phyloP scores from a whole-genome alignment of 2,797 vertebrate species.

The Semaprochilodus insignis region DNA sequence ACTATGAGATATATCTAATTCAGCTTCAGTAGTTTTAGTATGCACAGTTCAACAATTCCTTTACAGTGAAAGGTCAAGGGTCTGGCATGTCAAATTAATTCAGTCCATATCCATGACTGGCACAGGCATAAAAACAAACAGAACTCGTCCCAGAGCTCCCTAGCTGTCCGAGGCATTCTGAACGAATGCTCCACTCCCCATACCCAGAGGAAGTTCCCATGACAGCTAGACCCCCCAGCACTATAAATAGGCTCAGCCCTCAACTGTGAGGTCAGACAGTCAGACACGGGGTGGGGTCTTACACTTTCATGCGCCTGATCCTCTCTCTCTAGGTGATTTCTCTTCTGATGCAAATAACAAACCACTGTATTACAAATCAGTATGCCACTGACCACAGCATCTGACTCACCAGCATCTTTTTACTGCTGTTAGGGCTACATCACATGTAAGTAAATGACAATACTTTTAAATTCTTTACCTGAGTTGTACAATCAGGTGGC shows the following conservation, averaged over 20 bases:
- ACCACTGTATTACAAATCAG: background rate
- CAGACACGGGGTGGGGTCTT: slow-evolving; percentile 30
- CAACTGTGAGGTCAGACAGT: slow-evolving; percentile 38
- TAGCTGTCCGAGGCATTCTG: slow-evolving; percentile 12
- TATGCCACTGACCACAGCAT: background rate
- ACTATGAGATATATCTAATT: no score
- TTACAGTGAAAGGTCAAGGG: background rate
- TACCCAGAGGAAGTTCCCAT: slow-evolving; percentile 54
- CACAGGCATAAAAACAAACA: slow-evolving; percentile 24
- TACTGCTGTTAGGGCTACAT: background rate
- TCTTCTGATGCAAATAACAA: background rate
- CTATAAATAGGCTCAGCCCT: slow-evolving; percentile 55
- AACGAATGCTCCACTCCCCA: slow-evolving; percentile 13
- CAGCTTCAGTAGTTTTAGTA: background rate
- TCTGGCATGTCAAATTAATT: background rate
- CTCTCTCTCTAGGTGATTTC: background rate
- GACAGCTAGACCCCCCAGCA: slow-evolving; percentile 38
- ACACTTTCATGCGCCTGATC: background rate
- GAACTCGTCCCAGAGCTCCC: slow-evolving; percentile 15
- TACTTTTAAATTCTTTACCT: background rate
- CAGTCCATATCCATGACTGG: background rate
- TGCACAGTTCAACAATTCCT: background rate
- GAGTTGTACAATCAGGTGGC: background rate
- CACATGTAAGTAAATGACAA: background rate
- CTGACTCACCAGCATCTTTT: background rate